These are phyloP conservation scores for Centroberyx gerrardi DNA, from an alignment of 2,797 vertebrate genomes.

Conservation along the genomic window DNA sequence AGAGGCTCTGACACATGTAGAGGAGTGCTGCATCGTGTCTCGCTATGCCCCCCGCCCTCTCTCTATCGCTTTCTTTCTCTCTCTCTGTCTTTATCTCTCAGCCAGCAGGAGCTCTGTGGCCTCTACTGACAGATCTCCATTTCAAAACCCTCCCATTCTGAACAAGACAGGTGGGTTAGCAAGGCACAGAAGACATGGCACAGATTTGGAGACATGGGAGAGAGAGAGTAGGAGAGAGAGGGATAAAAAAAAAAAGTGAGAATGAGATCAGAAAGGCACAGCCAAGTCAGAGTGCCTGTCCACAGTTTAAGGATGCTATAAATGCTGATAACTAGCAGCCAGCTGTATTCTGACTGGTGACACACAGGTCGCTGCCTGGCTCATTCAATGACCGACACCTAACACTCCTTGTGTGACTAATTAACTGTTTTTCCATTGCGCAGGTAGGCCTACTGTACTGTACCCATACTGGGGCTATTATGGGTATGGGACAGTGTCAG, in stretches of 20 bases:
- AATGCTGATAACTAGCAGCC: not conserved
- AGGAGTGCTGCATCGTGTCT: slow-evolving; percentile 27
- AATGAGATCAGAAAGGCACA: not conserved
- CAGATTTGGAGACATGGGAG: slow-evolving; percentile 15
- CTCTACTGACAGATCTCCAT: slow-evolving; percentile 73
- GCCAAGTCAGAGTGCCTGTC: not conserved
- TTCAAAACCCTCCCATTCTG: slow-evolving; percentile 61
- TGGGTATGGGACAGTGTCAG: not conserved
- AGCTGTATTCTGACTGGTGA: not conserved
- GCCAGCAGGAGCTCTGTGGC: slow-evolving; percentile 62
- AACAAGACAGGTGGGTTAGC: slow-evolving; percentile 31
- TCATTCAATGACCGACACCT: too few species aligned
- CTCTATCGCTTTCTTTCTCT: slow-evolving; percentile 32
- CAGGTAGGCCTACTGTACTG: not conserved
- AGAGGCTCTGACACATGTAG: slow-evolving; percentile 53
- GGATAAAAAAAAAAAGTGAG: not conserved
- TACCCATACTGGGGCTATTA: not conserved
- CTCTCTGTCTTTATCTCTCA: slow-evolving; percentile 63
- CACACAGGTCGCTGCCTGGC: not conserved
- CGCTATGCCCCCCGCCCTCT: not conserved
- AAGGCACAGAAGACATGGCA: slow-evolving; percentile 9
- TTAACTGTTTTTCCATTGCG: too few species aligned
- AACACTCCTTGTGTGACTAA: too few species aligned
- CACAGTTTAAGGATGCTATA: not conserved
- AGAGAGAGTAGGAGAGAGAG: not conserved